Conservation (phyloP, 2,888 invertebrate species). For the Luperina testacea region DNA sequence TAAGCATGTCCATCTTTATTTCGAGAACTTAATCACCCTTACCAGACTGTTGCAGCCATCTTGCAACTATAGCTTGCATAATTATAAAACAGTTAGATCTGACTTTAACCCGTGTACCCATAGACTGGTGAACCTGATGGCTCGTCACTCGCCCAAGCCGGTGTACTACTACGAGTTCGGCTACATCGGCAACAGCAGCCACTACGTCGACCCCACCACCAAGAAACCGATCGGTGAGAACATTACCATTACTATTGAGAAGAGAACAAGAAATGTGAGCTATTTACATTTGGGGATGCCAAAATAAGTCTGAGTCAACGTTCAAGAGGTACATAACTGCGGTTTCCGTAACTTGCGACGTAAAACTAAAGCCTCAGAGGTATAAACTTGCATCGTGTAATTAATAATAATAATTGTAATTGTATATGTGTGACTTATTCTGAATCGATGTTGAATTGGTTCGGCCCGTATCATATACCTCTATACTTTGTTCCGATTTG, state of each 20-base stretch:
- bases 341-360: neutral
- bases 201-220: conserved; percentile 76
- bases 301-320: neutral
- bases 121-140: conserved; percentile 77
- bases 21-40: neutral
- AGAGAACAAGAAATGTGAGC: neutral
- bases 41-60: neutral
- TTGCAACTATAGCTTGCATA: neutral
- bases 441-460: neutral
- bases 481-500: neutral
- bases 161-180: conserved; percentile 80
- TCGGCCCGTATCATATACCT: neutral
- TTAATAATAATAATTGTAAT: no score
- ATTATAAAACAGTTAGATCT: neutral
- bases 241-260: neutral
- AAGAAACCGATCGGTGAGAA: conserved; percentile 72
- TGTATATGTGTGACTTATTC: neutral
- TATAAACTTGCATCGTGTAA: neutral
- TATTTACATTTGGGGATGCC: neutral
- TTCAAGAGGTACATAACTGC: neutral
- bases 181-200: conserved; percentile 78
- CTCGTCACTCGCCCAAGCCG: conserved; percentile 72
- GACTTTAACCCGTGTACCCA: neutral
- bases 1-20: neutral
- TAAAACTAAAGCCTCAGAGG: neutral